A percentile compares a stretch with the other conserved stretches of the same genome.
phyloP scores from a whole-genome alignment of 2,888 invertebrate genomes.

The Eupsilia transversa region DNA sequence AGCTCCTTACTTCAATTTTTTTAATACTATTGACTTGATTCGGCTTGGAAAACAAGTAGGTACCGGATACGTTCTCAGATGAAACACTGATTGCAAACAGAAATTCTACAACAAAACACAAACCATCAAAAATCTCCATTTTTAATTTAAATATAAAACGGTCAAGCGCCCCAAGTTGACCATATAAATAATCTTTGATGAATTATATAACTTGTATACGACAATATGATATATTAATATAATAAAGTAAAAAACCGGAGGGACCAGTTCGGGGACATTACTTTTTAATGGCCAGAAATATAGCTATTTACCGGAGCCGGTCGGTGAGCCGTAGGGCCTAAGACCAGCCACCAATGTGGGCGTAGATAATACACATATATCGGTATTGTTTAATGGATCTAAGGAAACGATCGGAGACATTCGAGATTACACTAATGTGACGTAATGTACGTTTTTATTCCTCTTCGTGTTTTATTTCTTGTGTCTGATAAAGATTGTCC shows the following conservation, averaged over 20 bases:
- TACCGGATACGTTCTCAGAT: constrained; percentile 14
- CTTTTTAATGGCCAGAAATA: constrained; percentile 84
- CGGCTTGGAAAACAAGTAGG: neutral
- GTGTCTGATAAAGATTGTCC: constrained; percentile 59
- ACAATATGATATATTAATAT: constrained; percentile 85
- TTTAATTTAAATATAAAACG: constrained; percentile 73
- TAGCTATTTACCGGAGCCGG: constrained; percentile 79
- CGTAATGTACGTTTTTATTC: constrained; percentile 67
- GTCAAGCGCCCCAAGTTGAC: constrained; percentile 81
- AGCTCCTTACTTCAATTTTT: neutral
- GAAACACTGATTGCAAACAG: constrained; percentile 33
- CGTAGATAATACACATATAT: constrained; percentile 79
- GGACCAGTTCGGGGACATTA: constrained; percentile 80
- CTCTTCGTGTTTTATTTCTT: constrained; percentile 61
- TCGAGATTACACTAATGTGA: constrained; percentile 69
- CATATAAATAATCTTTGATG: constrained; percentile 86
- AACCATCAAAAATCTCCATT: constrained; percentile 65
- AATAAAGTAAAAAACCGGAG: constrained; percentile 67
- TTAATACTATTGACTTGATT: neutral
- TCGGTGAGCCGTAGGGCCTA: constrained; percentile 67
- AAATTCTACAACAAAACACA: constrained; percentile 27
- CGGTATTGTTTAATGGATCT: constrained; percentile 77
- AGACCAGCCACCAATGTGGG: constrained; percentile 81
- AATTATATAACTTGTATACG: constrained; percentile 84
- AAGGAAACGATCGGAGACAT: constrained; percentile 77